These are phyloP conservation scores for Castor canadensis DNA, from an alignment of 2,113 vertebrate species.

Conservation along the genomic window DNA sequence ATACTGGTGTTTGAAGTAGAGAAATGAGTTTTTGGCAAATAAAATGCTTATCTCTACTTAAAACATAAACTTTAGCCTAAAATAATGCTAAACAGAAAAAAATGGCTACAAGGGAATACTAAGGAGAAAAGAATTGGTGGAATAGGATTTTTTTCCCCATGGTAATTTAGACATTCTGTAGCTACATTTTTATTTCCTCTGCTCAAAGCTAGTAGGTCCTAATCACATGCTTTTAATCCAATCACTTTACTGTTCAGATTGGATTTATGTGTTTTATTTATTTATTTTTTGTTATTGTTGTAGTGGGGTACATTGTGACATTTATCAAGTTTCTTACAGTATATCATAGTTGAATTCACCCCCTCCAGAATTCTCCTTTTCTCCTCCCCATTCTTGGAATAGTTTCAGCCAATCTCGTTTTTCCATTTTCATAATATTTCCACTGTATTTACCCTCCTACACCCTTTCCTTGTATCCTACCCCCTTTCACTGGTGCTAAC, in stretches of 20 bases:
- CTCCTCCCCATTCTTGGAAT: too few relatives aligned
- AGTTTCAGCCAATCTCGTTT: too few relatives aligned
- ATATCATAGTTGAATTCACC: too few relatives aligned
- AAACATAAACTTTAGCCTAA: constrained; percentile 9
- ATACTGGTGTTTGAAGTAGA: not conserved
- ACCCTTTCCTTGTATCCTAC: too few relatives aligned
- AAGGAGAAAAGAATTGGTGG: not conserved
- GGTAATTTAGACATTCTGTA: not conserved
- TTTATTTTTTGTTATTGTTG: too few relatives aligned
- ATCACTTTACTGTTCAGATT: not conserved
- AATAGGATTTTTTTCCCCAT: not conserved
- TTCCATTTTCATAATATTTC: too few relatives aligned
- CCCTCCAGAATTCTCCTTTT: too few relatives aligned
- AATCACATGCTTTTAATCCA: not conserved
- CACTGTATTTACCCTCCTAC: too few relatives aligned
- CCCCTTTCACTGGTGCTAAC: too few relatives aligned
- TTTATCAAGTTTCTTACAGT: too few relatives aligned
- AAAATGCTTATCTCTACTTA: not conserved
- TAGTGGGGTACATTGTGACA: too few relatives aligned
- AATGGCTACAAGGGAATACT: not conserved
- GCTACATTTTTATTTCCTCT: not conserved
- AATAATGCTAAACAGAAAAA: not conserved
- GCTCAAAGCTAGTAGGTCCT: not conserved
- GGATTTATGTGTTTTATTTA: not conserved
- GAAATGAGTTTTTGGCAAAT: not conserved